These are phyloP conservation scores for Syndactyla subalaris DNA, from an alignment of 2,797 vertebrate genomes.

Conservation along the genomic window DNA sequence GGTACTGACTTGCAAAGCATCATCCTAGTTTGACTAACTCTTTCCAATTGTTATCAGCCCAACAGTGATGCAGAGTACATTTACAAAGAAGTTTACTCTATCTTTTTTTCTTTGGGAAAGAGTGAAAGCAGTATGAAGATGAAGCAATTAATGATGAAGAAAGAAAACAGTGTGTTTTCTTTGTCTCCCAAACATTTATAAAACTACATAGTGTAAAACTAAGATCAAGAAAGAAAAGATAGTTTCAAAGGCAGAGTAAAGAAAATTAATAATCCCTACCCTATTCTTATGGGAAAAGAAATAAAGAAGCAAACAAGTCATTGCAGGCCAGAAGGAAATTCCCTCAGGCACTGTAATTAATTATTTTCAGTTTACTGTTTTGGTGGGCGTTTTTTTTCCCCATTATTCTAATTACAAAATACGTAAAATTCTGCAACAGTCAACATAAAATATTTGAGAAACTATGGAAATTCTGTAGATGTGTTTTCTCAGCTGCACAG, in stretches of 20 bases:
- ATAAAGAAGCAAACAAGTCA: background rate
- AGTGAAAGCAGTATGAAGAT: background rate
- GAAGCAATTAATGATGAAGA: background rate
- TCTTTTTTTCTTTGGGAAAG: background rate
- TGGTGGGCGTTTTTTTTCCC: fast-evolving
- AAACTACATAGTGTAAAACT: background rate
- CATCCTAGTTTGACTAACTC: background rate
- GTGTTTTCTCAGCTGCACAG: background rate
- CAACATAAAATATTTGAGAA: background rate
- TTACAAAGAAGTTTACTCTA: background rate
- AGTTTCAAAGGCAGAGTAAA: background rate
- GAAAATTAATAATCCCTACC: background rate
- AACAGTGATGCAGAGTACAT: background rate
- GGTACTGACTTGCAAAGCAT: background rate
- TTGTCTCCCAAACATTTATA: background rate
- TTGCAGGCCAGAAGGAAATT: background rate
- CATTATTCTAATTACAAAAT: background rate
- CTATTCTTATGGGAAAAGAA: fast-evolving
- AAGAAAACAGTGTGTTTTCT: background rate
- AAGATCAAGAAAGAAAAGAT: background rate
- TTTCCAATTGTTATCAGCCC: background rate
- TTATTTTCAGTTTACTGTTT: background rate
- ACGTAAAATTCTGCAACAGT: background rate
- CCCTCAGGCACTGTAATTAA: background rate
- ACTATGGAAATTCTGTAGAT: background rate